Evolutionary conservation across 2,113 vertebrate species (phyloP), one percentile per base, ranked within the genome.

Genomic region (Bettongia penicillata): DNA sequence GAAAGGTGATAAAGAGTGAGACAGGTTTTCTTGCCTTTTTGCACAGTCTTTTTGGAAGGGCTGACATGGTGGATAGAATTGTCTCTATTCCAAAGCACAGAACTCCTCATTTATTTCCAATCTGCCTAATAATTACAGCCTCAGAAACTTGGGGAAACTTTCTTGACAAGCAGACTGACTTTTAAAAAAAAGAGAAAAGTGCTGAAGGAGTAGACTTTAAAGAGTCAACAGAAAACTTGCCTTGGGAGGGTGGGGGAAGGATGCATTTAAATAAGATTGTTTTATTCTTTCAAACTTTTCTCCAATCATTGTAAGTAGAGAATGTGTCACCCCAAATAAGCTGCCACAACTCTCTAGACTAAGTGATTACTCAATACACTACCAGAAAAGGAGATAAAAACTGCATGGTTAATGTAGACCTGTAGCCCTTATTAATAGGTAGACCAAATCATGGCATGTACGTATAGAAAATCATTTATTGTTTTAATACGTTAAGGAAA

Each of bases 91-190:
- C 0, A 94, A 53, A 57, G 53, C 51, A 94, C 89, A 52, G 37
- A 93, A 37, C 23, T 97, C 10, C 89, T 98, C 50, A 90, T 95
- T 91, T 97, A 90, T 96, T 97, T 94, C 93, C 96, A 96, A 93
- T 96, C 19, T 0, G 94, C 95, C 48, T 98, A 93, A 97, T 98
- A 97, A 98, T 97, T 97, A 97, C 96, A 98, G 96, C 97, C 96
- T 95, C 0, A 1, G 96, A 91, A 95, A 55, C 96, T 94, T 8
- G 0, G 49, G 57, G 28, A 91, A 98, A 93, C 92, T 68, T 0
- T 43, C 77, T 93, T 97, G 96, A 93, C 95, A 95, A 94, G 93
- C 50, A 53, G 0, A 0, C 91, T 94, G 84, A 91, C 51, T 97
- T 89, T 51, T 48, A 48, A 51, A 94, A 96, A 96, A 51, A 97